Evolutionary conservation across 1,140 invertebrate species (phyloP), one percentile per base, ranked within the genome.

Genomic region (Ceratina australensis): DNA sequence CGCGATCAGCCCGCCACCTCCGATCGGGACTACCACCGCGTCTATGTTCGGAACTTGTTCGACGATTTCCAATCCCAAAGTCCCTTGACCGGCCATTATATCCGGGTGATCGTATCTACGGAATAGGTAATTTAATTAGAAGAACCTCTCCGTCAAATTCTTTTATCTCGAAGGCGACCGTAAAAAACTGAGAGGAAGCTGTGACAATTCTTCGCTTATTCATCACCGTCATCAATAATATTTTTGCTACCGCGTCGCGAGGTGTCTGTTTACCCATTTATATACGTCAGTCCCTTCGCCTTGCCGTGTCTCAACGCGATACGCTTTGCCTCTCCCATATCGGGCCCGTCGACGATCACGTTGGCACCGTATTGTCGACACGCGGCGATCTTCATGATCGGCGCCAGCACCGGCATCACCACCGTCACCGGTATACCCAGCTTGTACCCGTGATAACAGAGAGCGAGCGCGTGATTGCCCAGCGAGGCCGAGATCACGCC

Each of bases 31-130:
- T 18, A 97, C 90, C 2, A 97, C 93, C 1, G 96, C 95, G 88
- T 97, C 95, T 1, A 96, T 94, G 72, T 96, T 93, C 0, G 94
- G 92, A 0, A 97, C 95, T 90, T 98, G 96, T 87, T 98, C 97
- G 5, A 98, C 88, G 60, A 99, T 98, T 91, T 99, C 98, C 78
- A 98, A 88, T 1, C 97, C 98, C 81, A 98, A 95, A 0, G 97
- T 98, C 13, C 98, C 98, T 91, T 98, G 97, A 0, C 98, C 98
- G 3, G 98, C 97, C 91, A 99, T 95, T 57, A 99, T 98, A 86
- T 98, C 94, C 0, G 97, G 97, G 91, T 98, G 97, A 91, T 98
- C 98, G 88, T 98, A 98, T 2, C 96, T 97, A 42, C 33, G 33
- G 33, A 42, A 42, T 10, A 10, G 33, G 10, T 10, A 10, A 42